Evolutionary conservation across 2,113 vertebrate species (phyloP).

Genomic region (Ictidomys tridecemlineatus): DNA sequence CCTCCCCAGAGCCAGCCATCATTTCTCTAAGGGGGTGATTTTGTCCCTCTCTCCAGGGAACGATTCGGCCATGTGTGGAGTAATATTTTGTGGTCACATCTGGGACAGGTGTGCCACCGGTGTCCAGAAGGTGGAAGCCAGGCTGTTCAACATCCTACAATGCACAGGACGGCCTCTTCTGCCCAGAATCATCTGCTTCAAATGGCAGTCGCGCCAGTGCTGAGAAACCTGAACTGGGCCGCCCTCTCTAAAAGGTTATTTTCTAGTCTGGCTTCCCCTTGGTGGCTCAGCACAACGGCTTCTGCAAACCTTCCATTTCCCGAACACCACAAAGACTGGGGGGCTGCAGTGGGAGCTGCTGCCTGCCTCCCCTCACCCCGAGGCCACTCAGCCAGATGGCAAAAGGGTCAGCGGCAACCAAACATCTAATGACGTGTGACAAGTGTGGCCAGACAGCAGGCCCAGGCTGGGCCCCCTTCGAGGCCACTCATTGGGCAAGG

Average conservation of each 20-base stretch:
- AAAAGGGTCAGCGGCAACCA: not conserved
- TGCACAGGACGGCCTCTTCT: not conserved
- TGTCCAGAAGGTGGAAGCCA: not conserved
- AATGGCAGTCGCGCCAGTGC: not conserved
- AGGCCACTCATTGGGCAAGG: conserved; percentile 82
- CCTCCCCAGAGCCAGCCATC: not conserved
- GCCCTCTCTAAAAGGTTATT: not conserved
- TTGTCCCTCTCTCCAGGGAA: not conserved
- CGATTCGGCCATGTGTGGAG: not conserved
- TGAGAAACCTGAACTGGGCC: not conserved
- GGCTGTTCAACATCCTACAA: not conserved
- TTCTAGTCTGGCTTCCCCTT: not conserved
- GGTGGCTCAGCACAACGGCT: not conserved
- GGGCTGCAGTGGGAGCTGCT: not conserved
- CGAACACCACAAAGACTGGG: not conserved
- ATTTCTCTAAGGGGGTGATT: not conserved
- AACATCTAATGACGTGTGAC: conserved; percentile 74
- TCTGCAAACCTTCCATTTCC: conserved; percentile 8
- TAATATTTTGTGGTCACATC: not conserved
- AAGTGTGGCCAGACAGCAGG: conserved; percentile 76
- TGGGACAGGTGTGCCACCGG: not conserved
- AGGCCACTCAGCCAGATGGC: conserved; percentile 60
- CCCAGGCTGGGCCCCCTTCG: conserved; percentile 72
- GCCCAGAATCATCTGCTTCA: not conserved
- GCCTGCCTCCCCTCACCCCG: conserved; percentile 1